Percentiles rank a stretch among this genome's conserved stretches.
phyloP scores from a whole-genome alignment of 2,888 invertebrate genomes.

The Sussaba pulchella region DNA sequence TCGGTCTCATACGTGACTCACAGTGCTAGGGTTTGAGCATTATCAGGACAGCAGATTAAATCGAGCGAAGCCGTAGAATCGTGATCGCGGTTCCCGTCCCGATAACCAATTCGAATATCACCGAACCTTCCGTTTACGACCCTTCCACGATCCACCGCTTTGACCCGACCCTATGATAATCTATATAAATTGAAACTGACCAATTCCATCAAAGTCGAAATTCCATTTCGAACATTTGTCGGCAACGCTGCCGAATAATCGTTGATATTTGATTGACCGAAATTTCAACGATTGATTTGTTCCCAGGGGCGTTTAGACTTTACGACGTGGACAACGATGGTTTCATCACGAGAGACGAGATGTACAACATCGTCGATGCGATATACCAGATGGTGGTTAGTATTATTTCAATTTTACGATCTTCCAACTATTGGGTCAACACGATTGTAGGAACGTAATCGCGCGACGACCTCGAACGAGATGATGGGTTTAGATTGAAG shows the following conservation, averaged over 20 bases:
- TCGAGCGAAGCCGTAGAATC: constrained; percentile 31
- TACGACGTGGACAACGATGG: constrained; percentile 99
- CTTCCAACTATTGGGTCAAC: constrained; percentile 51
- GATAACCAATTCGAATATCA: constrained; percentile 40
- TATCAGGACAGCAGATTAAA: constrained; percentile 29
- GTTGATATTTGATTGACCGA: constrained; percentile 13
- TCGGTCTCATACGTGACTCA: background rate
- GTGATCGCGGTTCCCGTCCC: constrained; percentile 19
- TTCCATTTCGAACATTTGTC: background rate
- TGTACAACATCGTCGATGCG: constrained; percentile 98
- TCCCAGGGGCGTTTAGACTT: constrained; percentile 96
- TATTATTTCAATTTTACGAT: constrained; percentile 74
- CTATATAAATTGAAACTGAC: constrained; percentile 50
- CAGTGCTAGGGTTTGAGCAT: constrained; percentile 5
- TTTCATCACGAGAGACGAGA: constrained; percentile 97
- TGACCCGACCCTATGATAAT: constrained; percentile 22
- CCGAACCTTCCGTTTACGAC: constrained; percentile 31
- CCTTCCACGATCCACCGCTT: background rate
- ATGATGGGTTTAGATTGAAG: constrained; percentile 12
- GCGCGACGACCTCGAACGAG: constrained; percentile 4
- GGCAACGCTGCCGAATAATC: background rate
- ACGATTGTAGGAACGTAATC: constrained; percentile 43
- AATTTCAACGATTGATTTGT: constrained; percentile 43
- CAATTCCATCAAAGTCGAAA: constrained; percentile 27
- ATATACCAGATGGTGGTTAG: constrained; percentile 99